Base-by-base conservation (phyloP, 2,797 vertebrate genomes). In the Nasua narica region DNA sequence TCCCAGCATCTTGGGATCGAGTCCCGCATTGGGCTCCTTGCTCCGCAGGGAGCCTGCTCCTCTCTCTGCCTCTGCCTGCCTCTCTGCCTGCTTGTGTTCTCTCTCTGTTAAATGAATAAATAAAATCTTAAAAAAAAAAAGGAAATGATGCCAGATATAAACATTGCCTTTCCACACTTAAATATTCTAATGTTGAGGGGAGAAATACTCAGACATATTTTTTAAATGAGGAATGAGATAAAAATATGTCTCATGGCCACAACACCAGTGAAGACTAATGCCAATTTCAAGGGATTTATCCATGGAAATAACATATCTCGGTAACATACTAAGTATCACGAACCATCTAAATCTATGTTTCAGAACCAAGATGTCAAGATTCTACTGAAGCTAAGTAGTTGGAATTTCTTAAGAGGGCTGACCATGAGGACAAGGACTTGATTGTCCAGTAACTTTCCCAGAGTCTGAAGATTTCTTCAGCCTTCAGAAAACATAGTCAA, bases 81-180 rank as follows among this genome's bases (percentile, higher is more conserved):
- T n/a, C n/a, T n/a, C n/a, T n/a, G n/a, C n/a, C n/a, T n/a, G n/a
- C n/a, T n/a, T n/a, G n/a, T n/a, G n/a, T n/a, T n/a, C n/a, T n/a
- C n/a, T n/a, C n/a, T n/a, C n/a, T n/a, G n/a, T n/a, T n/a, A n/a
- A n/a, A n/a, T n/a, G n/a, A n/a, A n/a, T n/a, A n/a, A n/a, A n/a
- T n/a, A n/a, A n/a, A n/a, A n/a, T n/a, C n/a, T n/a, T n/a, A n/a
- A n/a, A n/a, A n/a, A n/a, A n/a, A n/a, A n/a, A n/a, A n/a, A n/a
- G n/a, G n/a, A n/a, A n/a, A n/a, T n/a, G n/a, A 90, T 87, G 87
- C 27, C 87, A 89, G 40, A 48, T 77, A 90, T 50, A 95, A 93
- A 60, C 7, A 50, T 65, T 37, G 15, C 29, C 48, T 97, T 83
- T 65, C 76, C 37, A 29, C 1, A 72, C 29, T 86, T 84, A 54